These are phyloP conservation scores for Diadromus collaris DNA, from an alignment of 2,888 invertebrate genomes.

Conservation along the genomic window DNA sequence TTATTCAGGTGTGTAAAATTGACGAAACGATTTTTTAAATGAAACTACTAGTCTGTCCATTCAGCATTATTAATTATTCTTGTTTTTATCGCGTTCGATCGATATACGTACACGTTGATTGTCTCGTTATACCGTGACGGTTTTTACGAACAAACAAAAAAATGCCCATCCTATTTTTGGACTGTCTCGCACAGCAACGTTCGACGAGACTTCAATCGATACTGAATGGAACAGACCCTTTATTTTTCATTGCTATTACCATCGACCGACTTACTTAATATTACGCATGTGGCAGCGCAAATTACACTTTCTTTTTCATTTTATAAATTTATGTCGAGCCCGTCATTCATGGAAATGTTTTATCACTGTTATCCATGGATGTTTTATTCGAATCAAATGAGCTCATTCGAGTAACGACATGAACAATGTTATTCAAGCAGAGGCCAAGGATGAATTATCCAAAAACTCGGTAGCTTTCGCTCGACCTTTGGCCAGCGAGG, in stretches of 20 bases:
- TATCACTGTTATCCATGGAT: constrained; percentile 37
- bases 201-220: constrained; percentile 63
- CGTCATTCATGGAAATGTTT: constrained; percentile 66
- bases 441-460: constrained; percentile 82
- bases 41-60: constrained; percentile 74
- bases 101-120: constrained; percentile 5
- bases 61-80: constrained; percentile 72
- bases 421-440: constrained; percentile 69
- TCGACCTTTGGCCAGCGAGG: constrained; percentile 75
- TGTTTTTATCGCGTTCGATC: constrained; percentile 13
- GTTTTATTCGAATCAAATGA: constrained; percentile 34
- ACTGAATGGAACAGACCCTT: constrained; percentile 78
- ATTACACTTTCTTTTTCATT: constrained; percentile 20
- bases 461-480: constrained; percentile 83
- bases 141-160: constrained; percentile 7
- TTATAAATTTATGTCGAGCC: constrained; percentile 27
- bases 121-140: not conserved
- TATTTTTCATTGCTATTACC: constrained; percentile 51
- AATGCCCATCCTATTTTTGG: constrained; percentile 6
- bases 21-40: constrained; percentile 38
- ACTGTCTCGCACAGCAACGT: constrained; percentile 14
- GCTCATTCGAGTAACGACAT: constrained; percentile 27
- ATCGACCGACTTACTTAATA: constrained; percentile 42
- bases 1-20: constrained; percentile 79
- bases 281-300: constrained; percentile 13